Conservation (phyloP, 2,113 vertebrate species). For the Saguinus midas region DNA sequence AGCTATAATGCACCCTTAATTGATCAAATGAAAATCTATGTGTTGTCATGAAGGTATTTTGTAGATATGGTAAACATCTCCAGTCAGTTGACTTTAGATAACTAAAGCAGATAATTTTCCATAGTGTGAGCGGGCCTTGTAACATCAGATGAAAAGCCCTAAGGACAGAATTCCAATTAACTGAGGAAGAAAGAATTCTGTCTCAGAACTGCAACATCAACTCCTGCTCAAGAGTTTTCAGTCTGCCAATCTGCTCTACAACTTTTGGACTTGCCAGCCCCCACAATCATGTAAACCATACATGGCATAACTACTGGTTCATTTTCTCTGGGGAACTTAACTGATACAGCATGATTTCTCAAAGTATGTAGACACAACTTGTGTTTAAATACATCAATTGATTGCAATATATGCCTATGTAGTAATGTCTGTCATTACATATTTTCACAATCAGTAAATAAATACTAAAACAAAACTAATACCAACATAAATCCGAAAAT, state of each 20-base stretch:
- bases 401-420: neutral
- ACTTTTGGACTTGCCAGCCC: neutral
- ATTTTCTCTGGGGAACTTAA: neutral
- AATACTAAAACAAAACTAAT: neutral
- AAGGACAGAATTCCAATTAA: neutral
- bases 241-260: neutral
- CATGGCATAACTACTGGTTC: neutral
- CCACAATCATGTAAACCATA: neutral
- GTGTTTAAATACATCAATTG: neutral
- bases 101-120: neutral
- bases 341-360: neutral
- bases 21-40: neutral
- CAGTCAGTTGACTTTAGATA: neutral
- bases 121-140: neutral
- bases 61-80: neutral
- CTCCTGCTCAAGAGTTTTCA: neutral
- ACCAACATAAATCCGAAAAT: neutral
- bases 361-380: neutral
- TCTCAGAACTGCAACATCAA: neutral
- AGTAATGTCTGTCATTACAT: neutral
- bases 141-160: neutral
- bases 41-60: neutral
- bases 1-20: neutral
- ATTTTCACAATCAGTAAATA: neutral
- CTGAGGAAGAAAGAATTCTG: neutral